Base-by-base conservation (phyloP, 2,888 invertebrate genomes). In the Napeogenes sylphis region DNA sequence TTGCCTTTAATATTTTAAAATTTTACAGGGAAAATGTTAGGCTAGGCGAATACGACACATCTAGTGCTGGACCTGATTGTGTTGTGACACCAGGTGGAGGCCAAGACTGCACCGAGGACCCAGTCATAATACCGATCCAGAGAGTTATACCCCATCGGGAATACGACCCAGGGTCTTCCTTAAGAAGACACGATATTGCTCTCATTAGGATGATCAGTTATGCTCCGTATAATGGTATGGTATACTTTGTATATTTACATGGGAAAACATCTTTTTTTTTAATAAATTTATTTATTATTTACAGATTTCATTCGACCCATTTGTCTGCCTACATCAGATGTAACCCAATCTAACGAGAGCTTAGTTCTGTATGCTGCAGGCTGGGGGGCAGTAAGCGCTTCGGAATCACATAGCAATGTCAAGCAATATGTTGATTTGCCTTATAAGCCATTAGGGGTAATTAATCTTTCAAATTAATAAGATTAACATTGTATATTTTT, bases 1-100 rank as follows among this genome's bases (percentile, higher is more conserved):
- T 42, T 42, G 10, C 10, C 12, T 10, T 10, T 42, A 42, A 10
- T 42, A 10, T 42, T 6, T 10, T 42, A 12, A 42, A 10, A 42
- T 21, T 45, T 61, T 57, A n/a, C 69, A 79, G 79, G 10, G 62
- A 57, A 58, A 74, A 69, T 60, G 74, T 85, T 2, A 76, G 80
- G 30, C 75, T 92, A 0, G 92, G 92, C 2, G 92, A 92, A 73
- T 91, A 86, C 75, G 80, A 92, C 73, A 84, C 75, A 0, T 69
- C 73, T 0, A 81, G 82, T 38, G 63, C 68, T 0, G 83, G 81
- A 0, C 59, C 61, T 0, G 92, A 92, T 72, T 92, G 92, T 68
- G 72, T 81, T 1, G 46, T 63, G 2, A 71, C 69, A 0, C 73
- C 70, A 4, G 79, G 76, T 0, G 80, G 78, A 0, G 83, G 77